Percentiles rank a stretch among this genome's conserved stretches.
These are phyloP conservation scores for Schizopygopsis malacanthus DNA, from an alignment of 2,797 vertebrate species.

Conservation along the genomic window DNA sequence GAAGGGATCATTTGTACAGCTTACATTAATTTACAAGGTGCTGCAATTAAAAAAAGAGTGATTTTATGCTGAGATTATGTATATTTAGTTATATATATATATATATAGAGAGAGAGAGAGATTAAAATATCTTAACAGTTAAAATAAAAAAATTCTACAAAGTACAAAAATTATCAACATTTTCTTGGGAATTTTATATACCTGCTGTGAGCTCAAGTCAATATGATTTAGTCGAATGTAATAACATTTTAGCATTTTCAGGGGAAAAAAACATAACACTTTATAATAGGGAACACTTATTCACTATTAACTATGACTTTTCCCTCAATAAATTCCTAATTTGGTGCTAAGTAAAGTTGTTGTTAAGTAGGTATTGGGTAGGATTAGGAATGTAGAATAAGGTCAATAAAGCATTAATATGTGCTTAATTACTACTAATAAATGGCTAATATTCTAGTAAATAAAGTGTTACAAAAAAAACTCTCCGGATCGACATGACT, in stretches of 20 bases:
- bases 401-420: too few species aligned
- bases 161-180: background rate
- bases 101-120: background rate
- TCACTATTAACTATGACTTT: too few species aligned
- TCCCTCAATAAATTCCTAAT: too few species aligned
- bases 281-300: too few species aligned
- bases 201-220: background rate
- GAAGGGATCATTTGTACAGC: slow-evolving; percentile 28
- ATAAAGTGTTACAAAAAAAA: too few species aligned
- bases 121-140: background rate
- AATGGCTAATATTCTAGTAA: too few species aligned
- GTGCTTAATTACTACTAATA: too few species aligned
- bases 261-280: too few species aligned
- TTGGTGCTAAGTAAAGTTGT: too few species aligned
- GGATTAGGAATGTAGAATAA: too few species aligned
- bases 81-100: background rate
- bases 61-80: background rate
- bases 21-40: slow-evolving; percentile 15
- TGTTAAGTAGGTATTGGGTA: too few species aligned
- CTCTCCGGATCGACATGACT: background rate
- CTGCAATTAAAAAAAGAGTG: slow-evolving; percentile 6
- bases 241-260: background rate
- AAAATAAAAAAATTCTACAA: background rate
- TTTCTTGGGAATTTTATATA: background rate
- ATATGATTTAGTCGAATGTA: background rate